Conservation (phyloP, 2,113 vertebrate species). For the Calyptommatus sinebrachiatus region DNA sequence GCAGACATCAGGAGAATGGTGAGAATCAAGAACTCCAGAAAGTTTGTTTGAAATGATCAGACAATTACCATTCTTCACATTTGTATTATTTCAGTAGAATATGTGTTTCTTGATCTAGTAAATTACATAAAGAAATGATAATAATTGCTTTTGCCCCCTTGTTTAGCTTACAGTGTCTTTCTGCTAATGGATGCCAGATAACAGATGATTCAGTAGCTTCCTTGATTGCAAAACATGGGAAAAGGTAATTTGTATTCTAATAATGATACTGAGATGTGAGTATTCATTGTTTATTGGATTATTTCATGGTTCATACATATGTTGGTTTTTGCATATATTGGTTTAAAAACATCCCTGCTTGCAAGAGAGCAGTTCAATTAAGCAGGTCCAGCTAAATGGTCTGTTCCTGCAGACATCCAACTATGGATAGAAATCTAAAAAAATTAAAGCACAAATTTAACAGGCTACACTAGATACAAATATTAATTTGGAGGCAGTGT, state of each 20-base stretch:
- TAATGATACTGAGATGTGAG: neutral
- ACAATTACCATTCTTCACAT: neutral
- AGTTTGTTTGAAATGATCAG: neutral
- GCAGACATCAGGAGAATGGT: neutral
- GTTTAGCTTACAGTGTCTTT: conserved; percentile 52
- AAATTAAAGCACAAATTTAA: too few relatives aligned
- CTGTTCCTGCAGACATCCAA: neutral
- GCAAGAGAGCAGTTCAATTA: too few relatives aligned
- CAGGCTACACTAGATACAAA: too few relatives aligned
- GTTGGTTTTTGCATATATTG: neutral
- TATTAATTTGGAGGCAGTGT: too few relatives aligned
- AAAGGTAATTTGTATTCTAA: conserved; percentile 51
- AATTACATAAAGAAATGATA: conserved; percentile 4
- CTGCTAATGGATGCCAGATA: conserved; percentile 59
- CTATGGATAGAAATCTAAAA: neutral
- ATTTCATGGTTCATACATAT: neutral
- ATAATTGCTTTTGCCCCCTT: neutral
- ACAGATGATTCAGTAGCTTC: conserved; percentile 57
- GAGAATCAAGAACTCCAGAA: neutral
- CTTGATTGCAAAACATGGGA: conserved; percentile 52
- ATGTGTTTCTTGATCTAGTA: too few relatives aligned
- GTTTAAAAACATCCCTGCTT: neutral
- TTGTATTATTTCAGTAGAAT: neutral
- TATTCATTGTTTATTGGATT: neutral
- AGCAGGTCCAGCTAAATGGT: neutral